Evolutionary conservation across 2,113 vertebrate genomes (phyloP), one percentile per base, ranked within the genome.

Genomic region (Typhlomys cinereus): DNA sequence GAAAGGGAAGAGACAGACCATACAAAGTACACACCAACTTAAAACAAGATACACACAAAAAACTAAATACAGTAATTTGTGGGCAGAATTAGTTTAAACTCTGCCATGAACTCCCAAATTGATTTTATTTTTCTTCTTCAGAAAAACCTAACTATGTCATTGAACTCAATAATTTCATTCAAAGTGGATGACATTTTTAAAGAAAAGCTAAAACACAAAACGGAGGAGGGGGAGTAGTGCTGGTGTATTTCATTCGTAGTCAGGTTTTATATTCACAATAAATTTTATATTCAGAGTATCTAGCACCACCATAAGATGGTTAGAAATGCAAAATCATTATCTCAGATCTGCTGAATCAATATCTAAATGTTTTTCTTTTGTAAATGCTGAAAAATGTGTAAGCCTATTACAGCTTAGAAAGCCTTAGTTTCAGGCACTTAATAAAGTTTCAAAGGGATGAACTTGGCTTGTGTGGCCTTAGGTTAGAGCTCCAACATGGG

Each of bases 21-120:
- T 41, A 2, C 4, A 5, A 75, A n/a, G 25, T 75, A 29, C 70
- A 36, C 10, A 86, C 14, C 23, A 82, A 39, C 48, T 83, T n/a
- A 94, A 88, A 69, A n/a, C 12, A 89, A 86, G n/a, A 71, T 17
- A 74, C 70, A 59, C 52, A 81, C n/a, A n/a, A n/a, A n/a, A 90
- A 69, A 29, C 7, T 69, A 73, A 92, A 74, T 54, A 31, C 46
- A n/a, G 39, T 7, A 59, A 82, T 89, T 85, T 31, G 20, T 71
- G 92, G 34, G 7, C n/a, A 92, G 67, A 85, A 36, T 39, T 25
- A 79, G n/a, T 12, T 31, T 44, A 92, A 85, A 88, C 48, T 61
- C 20, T 85, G 10, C 44, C 88, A 92, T 92, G 12, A 1, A 88
- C 7, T 50, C 5, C n/a, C 81, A 92, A 73, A 64, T 36, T 44